These are phyloP conservation scores for Rhagonycha fulva DNA, from an alignment of 2,888 invertebrate genomes.

Conservation along the genomic window DNA sequence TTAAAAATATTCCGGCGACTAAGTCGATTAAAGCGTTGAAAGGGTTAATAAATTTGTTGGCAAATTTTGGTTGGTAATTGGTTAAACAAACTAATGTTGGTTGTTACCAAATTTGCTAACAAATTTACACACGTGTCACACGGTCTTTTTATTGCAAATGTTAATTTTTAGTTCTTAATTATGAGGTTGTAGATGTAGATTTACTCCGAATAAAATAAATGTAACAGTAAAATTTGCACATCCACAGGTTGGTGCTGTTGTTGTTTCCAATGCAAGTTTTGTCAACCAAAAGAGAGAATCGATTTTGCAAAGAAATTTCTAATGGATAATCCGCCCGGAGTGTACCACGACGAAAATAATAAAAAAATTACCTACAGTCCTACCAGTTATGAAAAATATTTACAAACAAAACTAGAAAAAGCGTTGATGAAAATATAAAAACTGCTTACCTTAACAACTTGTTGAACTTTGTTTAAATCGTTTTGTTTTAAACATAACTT, in stretches of 20 bases:
- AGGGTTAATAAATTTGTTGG: no score
- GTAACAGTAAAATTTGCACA: not conserved
- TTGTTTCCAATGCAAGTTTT: conserved; percentile 61
- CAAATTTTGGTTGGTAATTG: no score
- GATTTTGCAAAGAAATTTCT: conserved; percentile 61
- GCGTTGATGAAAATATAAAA: conserved; percentile 59
- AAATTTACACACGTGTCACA: no score
- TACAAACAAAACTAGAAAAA: conserved; percentile 61
- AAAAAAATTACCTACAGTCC: conserved; percentile 57
- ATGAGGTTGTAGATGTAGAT: no score
- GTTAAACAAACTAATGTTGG: no score
- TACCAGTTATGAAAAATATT: conserved; percentile 61
- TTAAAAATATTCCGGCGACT: no score
- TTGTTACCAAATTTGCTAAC: no score
- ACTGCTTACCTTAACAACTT: conserved; percentile 77
- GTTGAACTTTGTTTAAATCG: conserved; percentile 74
- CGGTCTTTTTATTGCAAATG: no score
- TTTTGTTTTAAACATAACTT: conserved; percentile 74
- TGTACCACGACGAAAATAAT: conserved; percentile 51
- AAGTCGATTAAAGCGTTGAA: no score
- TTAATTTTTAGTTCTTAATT: no score
- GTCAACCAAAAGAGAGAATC: conserved; percentile 61
- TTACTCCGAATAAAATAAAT: not conserved
- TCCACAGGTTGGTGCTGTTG: conserved; percentile 64
- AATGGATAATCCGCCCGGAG: conserved; percentile 62